These are phyloP conservation scores for Poicephalus meyeri DNA, from an alignment of 2,113 vertebrate species.

Conservation along the genomic window DNA sequence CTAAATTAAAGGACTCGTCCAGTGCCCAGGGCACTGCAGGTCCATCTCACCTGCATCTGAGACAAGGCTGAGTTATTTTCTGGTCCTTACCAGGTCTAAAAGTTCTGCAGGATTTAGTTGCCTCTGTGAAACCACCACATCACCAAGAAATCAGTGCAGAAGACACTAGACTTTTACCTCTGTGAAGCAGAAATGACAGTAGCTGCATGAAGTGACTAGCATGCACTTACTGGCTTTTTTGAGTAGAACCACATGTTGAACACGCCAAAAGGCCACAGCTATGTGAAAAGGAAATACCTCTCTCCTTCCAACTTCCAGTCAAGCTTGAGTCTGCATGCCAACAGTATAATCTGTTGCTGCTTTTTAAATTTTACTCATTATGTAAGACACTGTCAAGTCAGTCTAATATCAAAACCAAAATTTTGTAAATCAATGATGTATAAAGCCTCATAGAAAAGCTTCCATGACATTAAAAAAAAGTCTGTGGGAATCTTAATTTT, in stretches of 20 bases:
- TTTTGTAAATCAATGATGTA: constrained; percentile 5
- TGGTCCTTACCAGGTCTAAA: neutral
- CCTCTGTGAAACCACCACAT: neutral
- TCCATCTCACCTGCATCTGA: neutral
- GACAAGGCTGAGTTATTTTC: neutral
- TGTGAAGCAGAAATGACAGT: neutral
- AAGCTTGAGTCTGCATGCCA: neutral
- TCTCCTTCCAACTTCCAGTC: neutral
- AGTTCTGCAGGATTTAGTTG: neutral
- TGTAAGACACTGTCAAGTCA: constrained; percentile 6
- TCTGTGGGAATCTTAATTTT: constrained; percentile 1
- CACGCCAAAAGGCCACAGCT: neutral
- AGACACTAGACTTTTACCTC: neutral
- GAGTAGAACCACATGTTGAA: neutral
- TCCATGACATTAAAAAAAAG: neutral
- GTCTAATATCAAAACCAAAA: neutral
- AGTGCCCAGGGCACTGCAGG: neutral
- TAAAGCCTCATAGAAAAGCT: neutral
- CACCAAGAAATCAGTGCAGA: neutral
- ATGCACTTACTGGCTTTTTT: neutral
- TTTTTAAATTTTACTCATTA: constrained; percentile 16
- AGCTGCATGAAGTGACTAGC: neutral
- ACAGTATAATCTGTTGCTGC: neutral
- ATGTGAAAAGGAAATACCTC: neutral
- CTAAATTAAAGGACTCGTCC: neutral